A percentile compares a stretch with the other conserved stretches of the same genome.
phyloP scores from a whole-genome alignment of 30 jellyfish, hydroid and myxozoan genomes.

The Catostylus mosaicus region DNA sequence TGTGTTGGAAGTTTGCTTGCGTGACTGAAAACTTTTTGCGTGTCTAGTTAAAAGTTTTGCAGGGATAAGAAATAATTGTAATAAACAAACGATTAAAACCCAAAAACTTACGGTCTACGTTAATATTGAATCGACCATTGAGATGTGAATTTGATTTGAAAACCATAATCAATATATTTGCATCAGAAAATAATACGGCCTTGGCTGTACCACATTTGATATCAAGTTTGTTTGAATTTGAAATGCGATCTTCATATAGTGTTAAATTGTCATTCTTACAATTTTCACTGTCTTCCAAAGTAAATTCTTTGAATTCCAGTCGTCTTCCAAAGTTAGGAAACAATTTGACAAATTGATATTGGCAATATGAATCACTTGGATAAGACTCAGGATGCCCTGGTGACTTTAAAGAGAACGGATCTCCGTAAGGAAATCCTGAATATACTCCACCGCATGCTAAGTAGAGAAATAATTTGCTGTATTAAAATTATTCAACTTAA shows the following conservation, averaged over 20 bases:
- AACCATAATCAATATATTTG: not conserved
- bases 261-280: not conserved
- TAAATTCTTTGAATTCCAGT: not conserved
- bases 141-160: not conserved
- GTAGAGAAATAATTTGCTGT: too few relatives aligned
- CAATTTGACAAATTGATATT: not conserved
- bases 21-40: too few relatives aligned
- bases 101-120: not conserved
- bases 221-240: not conserved
- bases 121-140: not conserved
- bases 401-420: not conserved
- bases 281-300: not conserved
- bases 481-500: too few relatives aligned
- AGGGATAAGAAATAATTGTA: too few relatives aligned
- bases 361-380: not conserved
- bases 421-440: not conserved
- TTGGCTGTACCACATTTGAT: not conserved
- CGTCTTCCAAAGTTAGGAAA: not conserved
- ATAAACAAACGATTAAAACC: too few relatives aligned
- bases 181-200: not conserved
- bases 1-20: too few relatives aligned
- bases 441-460: not conserved
- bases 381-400: not conserved
- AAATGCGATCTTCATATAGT: not conserved
- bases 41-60: too few relatives aligned